These are phyloP conservation scores for Lycaena phlaeas DNA, from an alignment of 2,888 invertebrate genomes.

Conservation along the genomic window DNA sequence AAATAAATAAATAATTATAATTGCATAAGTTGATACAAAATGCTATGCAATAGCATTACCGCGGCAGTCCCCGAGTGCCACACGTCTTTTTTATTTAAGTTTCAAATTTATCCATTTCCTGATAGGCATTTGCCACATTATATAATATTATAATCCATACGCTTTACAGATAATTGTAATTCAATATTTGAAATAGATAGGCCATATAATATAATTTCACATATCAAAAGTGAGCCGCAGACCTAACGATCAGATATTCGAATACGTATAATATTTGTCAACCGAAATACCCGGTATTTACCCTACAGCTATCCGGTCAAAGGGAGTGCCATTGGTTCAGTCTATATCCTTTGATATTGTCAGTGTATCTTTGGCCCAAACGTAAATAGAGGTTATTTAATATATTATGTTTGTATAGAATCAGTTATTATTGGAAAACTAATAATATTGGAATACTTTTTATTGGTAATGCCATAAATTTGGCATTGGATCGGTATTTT, in stretches of 20 bases:
- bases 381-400: constrained; percentile 45
- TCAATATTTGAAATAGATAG: neutral
- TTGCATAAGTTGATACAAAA: too few species aligned
- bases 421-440: constrained; percentile 10
- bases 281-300: constrained; percentile 54
- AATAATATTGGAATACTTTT: neutral
- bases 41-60: too few species aligned
- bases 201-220: constrained; percentile 3
- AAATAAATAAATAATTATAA: too few species aligned
- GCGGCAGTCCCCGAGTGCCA: too few species aligned
- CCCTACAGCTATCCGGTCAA: constrained; percentile 48
- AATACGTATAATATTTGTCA: constrained; percentile 36
- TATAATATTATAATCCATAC: too few species aligned
- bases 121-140: too few species aligned
- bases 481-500: neutral
- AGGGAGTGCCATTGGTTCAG: constrained; percentile 24
- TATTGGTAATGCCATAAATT: constrained; percentile 2
- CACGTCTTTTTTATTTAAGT: too few species aligned
- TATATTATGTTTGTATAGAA: constrained; percentile 28
- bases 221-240: neutral
- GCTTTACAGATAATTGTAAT: neutral
- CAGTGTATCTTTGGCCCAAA: constrained; percentile 32
- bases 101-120: too few species aligned
- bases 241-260: constrained; percentile 5
- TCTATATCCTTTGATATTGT: constrained; percentile 37